Base-by-base conservation (phyloP, 2,113 vertebrate genomes). In the Thryonomys swinderianus region DNA sequence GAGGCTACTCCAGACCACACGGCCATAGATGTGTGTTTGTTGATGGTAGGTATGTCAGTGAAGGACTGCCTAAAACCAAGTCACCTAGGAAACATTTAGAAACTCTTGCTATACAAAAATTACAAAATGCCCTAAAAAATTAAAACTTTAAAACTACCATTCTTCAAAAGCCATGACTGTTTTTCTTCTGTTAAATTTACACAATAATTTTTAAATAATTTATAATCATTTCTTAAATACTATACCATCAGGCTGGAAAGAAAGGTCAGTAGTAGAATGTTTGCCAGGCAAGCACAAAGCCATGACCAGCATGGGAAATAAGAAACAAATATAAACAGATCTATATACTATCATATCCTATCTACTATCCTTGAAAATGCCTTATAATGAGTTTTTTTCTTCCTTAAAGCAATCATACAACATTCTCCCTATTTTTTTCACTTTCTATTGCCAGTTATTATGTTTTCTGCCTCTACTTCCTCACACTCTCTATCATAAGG, bases 101-200 rank as follows among this genome's bases (percentile, higher is more conserved):
- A 61, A 79, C 32, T 45, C 73, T 23, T 7, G 34, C 34, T 69
- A 73, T 5, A 42, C 37, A 42, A 42, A 73, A 61, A 71, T 80
- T 57, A 55, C 76, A 61, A 48, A 51, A 62, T 45, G 81, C 93
- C 78, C 53, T 82, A 76, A 90, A 95, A 59, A 48, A 55, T 73
- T 71, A 85, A 71, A 95, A 91, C 16, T 66, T 86, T 23, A 45
- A 10, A 92, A 81, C 57, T 57, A 53, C 34, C 85, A 88, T 40
- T 61, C 78, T 69, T 55, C 78, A 84, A 86, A 84, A 93, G 53
- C 42, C 73, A 83, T 37, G 25, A 61, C 21, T 57, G 37, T n/a
- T 27, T 34, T 79, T 42, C 81, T 95, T 66, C 76, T 20, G 69
- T 12, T 79, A 90, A 73, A 84, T 23, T 92, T 90, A 59, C 0